phyloP scores from a whole-genome alignment of 2,888 invertebrate genomes.

The Adela reaumurella region DNA sequence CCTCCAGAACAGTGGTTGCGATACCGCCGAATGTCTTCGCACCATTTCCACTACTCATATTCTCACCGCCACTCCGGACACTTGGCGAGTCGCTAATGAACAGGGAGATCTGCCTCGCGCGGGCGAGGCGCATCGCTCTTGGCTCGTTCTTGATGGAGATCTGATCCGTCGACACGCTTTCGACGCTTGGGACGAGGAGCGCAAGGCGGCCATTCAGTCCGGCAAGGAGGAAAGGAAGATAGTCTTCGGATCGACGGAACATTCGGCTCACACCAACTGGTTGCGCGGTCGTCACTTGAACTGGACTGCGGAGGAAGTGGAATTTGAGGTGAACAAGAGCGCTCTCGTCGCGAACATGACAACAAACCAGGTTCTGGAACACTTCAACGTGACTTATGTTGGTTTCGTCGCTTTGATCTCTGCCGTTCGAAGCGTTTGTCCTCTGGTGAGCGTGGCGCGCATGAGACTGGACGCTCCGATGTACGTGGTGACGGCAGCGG shows the following conservation, averaged over 20 bases:
- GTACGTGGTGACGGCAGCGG: constrained; percentile 69
- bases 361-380: constrained; percentile 58
- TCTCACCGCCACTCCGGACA: constrained; percentile 66
- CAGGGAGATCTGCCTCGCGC: constrained; percentile 61
- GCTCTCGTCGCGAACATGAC: constrained; percentile 61
- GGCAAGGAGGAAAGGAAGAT: constrained; percentile 50
- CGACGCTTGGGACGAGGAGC: constrained; percentile 57
- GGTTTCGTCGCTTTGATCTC: constrained; percentile 72
- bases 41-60: constrained; percentile 53
- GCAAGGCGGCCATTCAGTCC: constrained; percentile 26
- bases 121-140: constrained; percentile 64
- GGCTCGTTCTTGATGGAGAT: constrained; percentile 73
- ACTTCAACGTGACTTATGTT: constrained; percentile 66
- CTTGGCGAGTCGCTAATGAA: constrained; percentile 64
- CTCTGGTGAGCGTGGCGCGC: constrained; percentile 65
- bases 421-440: constrained; percentile 76
- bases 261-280: constrained; percentile 64
- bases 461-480: constrained; percentile 63
- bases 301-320: constrained; percentile 65
- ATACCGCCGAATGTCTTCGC: constrained; percentile 56
- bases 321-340: constrained; percentile 60
- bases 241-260: constrained; percentile 71
- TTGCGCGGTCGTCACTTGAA: constrained; percentile 58
- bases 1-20: constrained; percentile 54
- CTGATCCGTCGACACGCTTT: constrained; percentile 65